Evolutionary conservation across 2,113 vertebrate genomes (phyloP).

Genomic region (Ceyx cyanopectus): DNA sequence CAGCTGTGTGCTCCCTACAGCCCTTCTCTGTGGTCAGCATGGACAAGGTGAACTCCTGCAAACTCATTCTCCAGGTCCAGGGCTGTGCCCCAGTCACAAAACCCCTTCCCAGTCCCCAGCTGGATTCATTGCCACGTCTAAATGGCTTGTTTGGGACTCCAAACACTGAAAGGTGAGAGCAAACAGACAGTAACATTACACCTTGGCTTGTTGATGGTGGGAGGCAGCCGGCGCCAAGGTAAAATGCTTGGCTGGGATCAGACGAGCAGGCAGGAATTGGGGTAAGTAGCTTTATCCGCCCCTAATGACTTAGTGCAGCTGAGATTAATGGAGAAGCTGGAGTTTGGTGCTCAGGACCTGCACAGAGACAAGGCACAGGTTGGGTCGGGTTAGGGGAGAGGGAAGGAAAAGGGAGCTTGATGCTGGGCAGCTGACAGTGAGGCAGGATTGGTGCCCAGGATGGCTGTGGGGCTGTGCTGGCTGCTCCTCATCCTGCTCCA

Average conservation of each 20-base stretch:
- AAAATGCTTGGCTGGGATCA: conserved; percentile 82
- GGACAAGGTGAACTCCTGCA: rapidly evolving
- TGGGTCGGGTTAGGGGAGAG: rapidly evolving
- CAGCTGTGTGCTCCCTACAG: not conserved
- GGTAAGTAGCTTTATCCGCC: conserved; percentile 17
- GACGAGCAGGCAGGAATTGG: conserved; percentile 67
- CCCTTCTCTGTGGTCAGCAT: rapidly evolving
- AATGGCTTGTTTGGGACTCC: conserved; percentile 50
- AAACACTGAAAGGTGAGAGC: conserved; percentile 76
- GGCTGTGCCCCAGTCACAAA: rapidly evolving
- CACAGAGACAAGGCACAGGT: rapidly evolving
- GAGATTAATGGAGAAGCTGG: conserved; percentile 11
- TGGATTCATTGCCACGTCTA: conserved; percentile 13
- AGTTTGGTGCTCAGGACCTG: not conserved
- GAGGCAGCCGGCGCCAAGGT: conserved; percentile 80
- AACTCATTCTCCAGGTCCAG: rapidly evolving
- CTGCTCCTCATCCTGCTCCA: rapidly evolving
- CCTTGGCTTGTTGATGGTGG: conserved; percentile 81
- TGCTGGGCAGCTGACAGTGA: not conserved
- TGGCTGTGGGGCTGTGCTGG: not conserved
- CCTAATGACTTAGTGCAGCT: not conserved
- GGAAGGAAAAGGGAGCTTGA: rapidly evolving
- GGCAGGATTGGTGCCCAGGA: not conserved
- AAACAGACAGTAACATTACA: conserved; percentile 86
- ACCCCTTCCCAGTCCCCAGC: not conserved